Evolutionary conservation across 2,797 vertebrate species (phyloP).

Genomic region (Brachyalestes nurse): DNA sequence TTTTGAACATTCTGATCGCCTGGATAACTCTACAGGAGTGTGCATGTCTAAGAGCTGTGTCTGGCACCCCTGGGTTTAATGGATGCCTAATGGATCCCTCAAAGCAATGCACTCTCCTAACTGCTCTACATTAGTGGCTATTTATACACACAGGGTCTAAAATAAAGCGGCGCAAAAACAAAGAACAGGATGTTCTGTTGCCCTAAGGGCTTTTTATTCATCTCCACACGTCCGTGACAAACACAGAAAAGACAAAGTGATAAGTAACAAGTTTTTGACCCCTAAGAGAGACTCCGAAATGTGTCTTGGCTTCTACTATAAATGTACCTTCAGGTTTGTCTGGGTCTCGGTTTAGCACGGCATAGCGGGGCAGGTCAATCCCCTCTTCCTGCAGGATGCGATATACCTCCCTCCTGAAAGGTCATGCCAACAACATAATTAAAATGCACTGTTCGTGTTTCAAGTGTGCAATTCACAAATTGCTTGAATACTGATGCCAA

Average conservation of each 20-base stretch:
- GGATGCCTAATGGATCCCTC: not conserved
- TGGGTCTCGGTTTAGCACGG: conserved; percentile 95
- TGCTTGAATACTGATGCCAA: not conserved
- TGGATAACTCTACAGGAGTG: not conserved
- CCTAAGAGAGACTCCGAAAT: not conserved
- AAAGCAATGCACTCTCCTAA: conserved; percentile 46
- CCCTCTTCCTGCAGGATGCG: conserved; percentile 97
- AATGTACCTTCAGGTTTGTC: conserved; percentile 91
- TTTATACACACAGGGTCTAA: conserved; percentile 60
- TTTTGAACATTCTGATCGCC: not conserved
- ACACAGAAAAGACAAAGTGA: not conserved
- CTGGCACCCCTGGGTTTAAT: conserved; percentile 23
- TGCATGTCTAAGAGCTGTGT: not conserved
- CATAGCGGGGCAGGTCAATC: conserved; percentile 95
- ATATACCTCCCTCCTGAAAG: conserved; percentile 93
- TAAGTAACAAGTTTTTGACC: not conserved
- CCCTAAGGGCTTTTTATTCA: conserved; percentile 21
- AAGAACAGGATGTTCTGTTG: conserved; percentile 43
- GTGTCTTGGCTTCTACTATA: not conserved
- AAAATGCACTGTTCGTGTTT: not conserved
- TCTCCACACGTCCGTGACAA: conserved; percentile 12
- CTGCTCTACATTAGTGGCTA: conserved; percentile 63
- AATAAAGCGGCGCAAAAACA: conserved; percentile 60
- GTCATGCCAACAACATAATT: not conserved
- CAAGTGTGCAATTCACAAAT: not conserved